Conservation (phyloP, 2,888 invertebrate genomes). For the Augochlorella aurata region DNA sequence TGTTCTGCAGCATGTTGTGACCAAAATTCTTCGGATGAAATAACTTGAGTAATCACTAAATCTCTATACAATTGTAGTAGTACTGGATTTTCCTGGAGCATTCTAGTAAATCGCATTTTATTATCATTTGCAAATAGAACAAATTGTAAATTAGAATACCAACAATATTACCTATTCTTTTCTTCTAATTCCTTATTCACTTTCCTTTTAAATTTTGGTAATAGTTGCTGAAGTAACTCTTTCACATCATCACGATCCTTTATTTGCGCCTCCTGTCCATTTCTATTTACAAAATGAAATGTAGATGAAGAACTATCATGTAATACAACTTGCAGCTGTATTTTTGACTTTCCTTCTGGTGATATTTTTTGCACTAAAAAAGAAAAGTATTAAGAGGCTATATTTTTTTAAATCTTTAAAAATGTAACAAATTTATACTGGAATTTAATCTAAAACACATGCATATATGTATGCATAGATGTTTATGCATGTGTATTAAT, state of each 20-base stretch:
- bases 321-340: conserved; percentile 97
- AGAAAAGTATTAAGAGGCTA: conserved; percentile 18
- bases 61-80: conserved; percentile 97
- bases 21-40: conserved; percentile 99
- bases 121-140: not conserved
- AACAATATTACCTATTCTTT: conserved; percentile 87
- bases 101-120: conserved; percentile 77
- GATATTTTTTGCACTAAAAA: conserved; percentile 95
- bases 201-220: conserved; percentile 97
- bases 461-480: not conserved
- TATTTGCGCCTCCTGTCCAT: conserved; percentile 91
- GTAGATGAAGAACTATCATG: conserved; percentile 97
- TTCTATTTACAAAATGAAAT: conserved; percentile 97
- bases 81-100: conserved; percentile 94
- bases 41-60: conserved; percentile 97
- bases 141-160: not conserved
- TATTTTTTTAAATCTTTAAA: not conserved
- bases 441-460: conserved; percentile 1
- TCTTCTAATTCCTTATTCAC: conserved; percentile 94
- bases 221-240: conserved; percentile 92
- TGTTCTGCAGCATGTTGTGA: conserved; percentile 91
- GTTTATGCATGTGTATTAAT: too few species aligned
- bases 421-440: not conserved
- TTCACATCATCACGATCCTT: conserved; percentile 97
- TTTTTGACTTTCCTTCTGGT: conserved; percentile 98